Evolutionary conservation across 2,888 invertebrate genomes (phyloP).

Genomic region (Sarcophaga carnaria): DNA sequence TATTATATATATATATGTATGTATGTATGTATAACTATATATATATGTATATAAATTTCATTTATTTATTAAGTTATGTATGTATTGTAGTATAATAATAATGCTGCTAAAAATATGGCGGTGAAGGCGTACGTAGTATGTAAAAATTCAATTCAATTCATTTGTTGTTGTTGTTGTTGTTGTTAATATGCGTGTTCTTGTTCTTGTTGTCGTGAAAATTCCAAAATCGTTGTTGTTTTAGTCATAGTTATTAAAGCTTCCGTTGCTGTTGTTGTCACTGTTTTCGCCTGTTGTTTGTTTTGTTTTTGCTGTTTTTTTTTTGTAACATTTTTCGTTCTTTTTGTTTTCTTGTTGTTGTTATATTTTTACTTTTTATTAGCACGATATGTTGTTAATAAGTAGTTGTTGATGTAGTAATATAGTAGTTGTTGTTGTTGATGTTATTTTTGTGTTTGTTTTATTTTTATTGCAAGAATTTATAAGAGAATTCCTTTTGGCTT

Average conservation of each 20-base stretch:
- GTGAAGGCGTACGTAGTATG: constrained; percentile 29
- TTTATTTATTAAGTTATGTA: not conserved
- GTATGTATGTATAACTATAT: constrained; percentile 2
- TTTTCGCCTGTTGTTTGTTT: not conserved
- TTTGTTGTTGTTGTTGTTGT: not conserved
- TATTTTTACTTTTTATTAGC: constrained; percentile 78
- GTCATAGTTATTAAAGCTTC: constrained; percentile 9
- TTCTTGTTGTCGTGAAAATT: not conserved
- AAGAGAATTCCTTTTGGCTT: constrained; percentile 11
- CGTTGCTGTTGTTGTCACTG: constrained; percentile 13
- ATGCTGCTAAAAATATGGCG: constrained; percentile 25
- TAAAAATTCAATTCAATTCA: constrained; percentile 44
- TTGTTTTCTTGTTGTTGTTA: constrained; percentile 43
- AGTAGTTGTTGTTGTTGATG: constrained; percentile 1
- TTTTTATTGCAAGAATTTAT: constrained; percentile 25
- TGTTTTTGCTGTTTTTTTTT: constrained; percentile 8
- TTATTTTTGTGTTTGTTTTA: constrained; percentile 57
- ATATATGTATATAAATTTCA: constrained; percentile 13
- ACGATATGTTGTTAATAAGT: constrained; percentile 18
- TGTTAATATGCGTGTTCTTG: not conserved
- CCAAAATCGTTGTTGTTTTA: constrained; percentile 21
- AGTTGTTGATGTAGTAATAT: not conserved
- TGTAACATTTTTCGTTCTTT: constrained; percentile 26
- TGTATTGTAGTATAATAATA: too few species aligned
- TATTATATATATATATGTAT: constrained; percentile 2